A percentile compares a stretch with the other conserved stretches of the same genome.
Evolutionary conservation across 2,113 vertebrate genomes (phyloP).

Genomic region (Mola mola): DNA sequence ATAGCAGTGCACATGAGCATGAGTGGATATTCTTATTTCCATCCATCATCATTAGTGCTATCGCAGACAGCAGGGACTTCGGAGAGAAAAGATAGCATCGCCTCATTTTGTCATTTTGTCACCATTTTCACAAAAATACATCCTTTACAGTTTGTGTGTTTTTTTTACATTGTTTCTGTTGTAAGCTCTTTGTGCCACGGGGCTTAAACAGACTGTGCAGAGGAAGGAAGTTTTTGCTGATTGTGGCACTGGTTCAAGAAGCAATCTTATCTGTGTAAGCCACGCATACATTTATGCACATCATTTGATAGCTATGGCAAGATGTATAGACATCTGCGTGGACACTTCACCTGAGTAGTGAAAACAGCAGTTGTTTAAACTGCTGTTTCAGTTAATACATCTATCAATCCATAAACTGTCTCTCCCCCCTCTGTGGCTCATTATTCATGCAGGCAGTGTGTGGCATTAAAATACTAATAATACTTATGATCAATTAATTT

Average conservation of each 20-base stretch:
- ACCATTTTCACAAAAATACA: too few species aligned
- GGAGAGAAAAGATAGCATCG: slow-evolving; percentile 7
- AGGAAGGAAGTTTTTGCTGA: not conserved
- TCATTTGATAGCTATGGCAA: too few species aligned
- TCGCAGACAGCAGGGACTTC: not conserved
- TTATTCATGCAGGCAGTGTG: too few species aligned
- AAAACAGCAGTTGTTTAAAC: too few species aligned
- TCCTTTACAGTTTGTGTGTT: not conserved
- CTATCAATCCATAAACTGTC: too few species aligned
- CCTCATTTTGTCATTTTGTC: not conserved
- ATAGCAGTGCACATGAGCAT: not conserved
- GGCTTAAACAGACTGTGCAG: not conserved
- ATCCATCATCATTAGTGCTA: not conserved
- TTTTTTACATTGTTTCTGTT: not conserved
- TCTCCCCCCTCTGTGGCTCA: too few species aligned
- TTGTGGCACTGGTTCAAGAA: not conserved
- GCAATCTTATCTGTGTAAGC: not conserved
- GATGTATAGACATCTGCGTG: too few species aligned
- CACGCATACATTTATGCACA: not conserved
- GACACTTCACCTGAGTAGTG: too few species aligned
- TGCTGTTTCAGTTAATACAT: too few species aligned
- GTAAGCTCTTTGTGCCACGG: too few species aligned
- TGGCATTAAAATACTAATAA: too few species aligned
- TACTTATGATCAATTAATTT: too few species aligned
- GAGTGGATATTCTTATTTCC: slow-evolving; percentile 21